These are phyloP conservation scores for Coilia nasus DNA, from an alignment of 2,797 vertebrate genomes.

Conservation along the genomic window DNA sequence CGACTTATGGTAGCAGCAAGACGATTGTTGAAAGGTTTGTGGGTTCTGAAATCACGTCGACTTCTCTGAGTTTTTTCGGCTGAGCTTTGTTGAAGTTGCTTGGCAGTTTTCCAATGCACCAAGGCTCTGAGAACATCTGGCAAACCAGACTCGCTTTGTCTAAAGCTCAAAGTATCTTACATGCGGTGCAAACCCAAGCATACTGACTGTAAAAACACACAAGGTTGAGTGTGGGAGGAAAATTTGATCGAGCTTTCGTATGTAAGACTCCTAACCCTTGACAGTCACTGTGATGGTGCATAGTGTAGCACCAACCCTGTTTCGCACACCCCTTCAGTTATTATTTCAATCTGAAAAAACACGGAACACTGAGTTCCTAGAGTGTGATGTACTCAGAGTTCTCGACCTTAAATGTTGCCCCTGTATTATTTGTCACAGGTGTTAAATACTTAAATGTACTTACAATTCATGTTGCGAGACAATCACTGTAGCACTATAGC, in stretches of 20 bases:
- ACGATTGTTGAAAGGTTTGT: background rate
- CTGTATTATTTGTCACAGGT: background rate
- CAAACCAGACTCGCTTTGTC: background rate
- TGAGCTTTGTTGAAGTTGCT: background rate
- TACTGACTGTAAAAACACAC: background rate
- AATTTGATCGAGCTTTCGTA: background rate
- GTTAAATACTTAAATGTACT: no score
- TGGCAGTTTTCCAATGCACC: background rate
- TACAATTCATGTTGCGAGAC: no score
- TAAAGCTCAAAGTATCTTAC: background rate
- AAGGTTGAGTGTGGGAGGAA: background rate
- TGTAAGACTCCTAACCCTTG: background rate
- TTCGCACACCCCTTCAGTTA: background rate
- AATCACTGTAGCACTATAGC: no score
- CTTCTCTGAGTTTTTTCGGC: background rate
- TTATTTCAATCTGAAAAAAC: background rate
- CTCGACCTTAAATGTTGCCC: background rate
- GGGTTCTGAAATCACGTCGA: background rate
- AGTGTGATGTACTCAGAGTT: no score
- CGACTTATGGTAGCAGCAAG: background rate
- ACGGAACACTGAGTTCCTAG: background rate
- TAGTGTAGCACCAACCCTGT: background rate
- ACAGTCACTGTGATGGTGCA: background rate
- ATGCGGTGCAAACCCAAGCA: background rate
- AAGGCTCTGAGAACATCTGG: constrained; percentile 9